A percentile compares a stretch with the other conserved stretches of the same genome.
phyloP scores from a whole-genome alignment of 2,113 vertebrate genomes.

The Tupaia chinensis region DNA sequence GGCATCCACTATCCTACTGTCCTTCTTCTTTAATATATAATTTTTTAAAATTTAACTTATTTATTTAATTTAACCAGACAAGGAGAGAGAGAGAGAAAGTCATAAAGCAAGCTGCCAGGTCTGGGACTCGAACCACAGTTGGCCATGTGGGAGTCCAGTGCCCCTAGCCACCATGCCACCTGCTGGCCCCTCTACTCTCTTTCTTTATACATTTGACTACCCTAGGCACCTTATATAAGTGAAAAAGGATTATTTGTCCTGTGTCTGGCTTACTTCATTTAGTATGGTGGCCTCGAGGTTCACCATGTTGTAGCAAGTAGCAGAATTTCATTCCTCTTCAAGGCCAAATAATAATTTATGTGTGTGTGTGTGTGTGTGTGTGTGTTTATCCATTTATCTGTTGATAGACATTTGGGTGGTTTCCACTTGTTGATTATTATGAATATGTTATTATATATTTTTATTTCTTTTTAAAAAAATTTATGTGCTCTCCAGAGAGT shows the following conservation, averaged over 20 bases:
- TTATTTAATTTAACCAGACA: too few relatives aligned
- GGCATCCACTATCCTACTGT: neutral
- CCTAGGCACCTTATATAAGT: neutral
- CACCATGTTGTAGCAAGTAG: neutral
- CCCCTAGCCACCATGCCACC: too few relatives aligned
- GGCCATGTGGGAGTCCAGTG: too few relatives aligned
- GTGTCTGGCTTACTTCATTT: neutral
- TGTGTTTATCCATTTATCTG: neutral
- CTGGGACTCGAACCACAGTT: too few relatives aligned
- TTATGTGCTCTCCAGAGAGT: too few relatives aligned
- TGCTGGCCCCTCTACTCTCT: neutral
- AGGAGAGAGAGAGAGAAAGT: too few relatives aligned
- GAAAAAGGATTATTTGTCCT: neutral
- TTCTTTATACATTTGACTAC: neutral
- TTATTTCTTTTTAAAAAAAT: conserved; percentile 11
- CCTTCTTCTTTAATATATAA: neutral
- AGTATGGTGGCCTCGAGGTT: neutral
- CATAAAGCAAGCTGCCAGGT: too few relatives aligned
- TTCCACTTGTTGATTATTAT: neutral
- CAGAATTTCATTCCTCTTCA: neutral
- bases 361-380: neutral
- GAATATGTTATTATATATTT: neutral
- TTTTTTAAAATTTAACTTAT: too few relatives aligned
- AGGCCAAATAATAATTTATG: neutral
- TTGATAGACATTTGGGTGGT: conserved; percentile 4